Conservation (phyloP, 2,113 vertebrate genomes). For the Miniopterus natalensis region DNA sequence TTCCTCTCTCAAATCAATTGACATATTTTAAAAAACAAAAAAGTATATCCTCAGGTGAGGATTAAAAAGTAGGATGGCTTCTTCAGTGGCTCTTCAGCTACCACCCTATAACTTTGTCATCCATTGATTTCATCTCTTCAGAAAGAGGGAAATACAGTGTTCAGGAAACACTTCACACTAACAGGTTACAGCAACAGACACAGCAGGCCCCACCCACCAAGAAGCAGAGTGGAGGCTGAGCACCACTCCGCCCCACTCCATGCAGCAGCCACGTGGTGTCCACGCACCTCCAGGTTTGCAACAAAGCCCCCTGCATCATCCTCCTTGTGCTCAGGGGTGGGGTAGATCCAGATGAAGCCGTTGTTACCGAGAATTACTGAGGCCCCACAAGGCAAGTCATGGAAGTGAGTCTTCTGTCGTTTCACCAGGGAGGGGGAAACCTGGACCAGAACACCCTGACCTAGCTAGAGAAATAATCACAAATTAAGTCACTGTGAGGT, state of each 20-base stretch:
- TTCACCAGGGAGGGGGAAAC: constrained; percentile 97
- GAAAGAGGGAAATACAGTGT: neutral
- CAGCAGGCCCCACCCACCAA: accelerated
- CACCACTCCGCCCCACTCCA: accelerated
- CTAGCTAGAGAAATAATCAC: constrained; percentile 87
- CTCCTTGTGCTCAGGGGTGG: constrained; percentile 92
- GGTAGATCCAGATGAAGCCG: constrained; percentile 97
- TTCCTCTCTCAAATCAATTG: too few relatives aligned
- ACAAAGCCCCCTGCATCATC: constrained; percentile 95
- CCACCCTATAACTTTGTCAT: neutral
- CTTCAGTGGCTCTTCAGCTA: neutral
- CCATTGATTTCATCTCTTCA: neutral
- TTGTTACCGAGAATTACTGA: constrained; percentile 98
- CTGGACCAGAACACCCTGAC: constrained; percentile 96
- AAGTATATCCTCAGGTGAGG: too few relatives aligned
- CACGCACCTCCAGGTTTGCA: constrained; percentile 93
- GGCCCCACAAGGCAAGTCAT: constrained; percentile 96
- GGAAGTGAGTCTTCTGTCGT: constrained; percentile 98
- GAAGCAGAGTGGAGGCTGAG: accelerated
- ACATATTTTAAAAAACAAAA: too few relatives aligned
- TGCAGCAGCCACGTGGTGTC: accelerated
- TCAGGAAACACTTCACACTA: neutral
- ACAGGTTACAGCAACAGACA: too few relatives aligned
- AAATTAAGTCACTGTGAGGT: accelerated
- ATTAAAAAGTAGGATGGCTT: neutral